Conservation (phyloP, 35 echinoderm and acorn worm species). For the Heliocidaris tuberculata region DNA sequence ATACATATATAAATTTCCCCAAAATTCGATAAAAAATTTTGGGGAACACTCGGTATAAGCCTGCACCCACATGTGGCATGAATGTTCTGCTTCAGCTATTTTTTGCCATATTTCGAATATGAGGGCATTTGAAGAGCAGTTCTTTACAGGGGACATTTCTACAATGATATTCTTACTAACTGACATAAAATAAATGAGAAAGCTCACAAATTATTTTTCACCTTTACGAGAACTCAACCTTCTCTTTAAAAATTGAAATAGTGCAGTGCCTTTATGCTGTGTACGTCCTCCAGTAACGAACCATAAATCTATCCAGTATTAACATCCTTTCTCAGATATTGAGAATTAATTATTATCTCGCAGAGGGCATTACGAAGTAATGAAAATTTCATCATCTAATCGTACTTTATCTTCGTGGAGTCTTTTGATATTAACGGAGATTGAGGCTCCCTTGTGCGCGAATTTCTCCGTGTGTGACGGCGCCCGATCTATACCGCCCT, state of each 20-base stretch:
- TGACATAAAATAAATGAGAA: neutral
- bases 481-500: neutral
- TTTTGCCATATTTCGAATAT: too few relatives aligned
- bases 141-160: too few relatives aligned
- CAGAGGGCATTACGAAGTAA: neutral
- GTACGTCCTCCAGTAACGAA: neutral
- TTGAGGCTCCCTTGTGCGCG: neutral
- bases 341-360: neutral
- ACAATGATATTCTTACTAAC: too few relatives aligned
- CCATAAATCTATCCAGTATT: neutral
- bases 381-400: neutral
- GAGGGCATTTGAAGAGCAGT: too few relatives aligned
- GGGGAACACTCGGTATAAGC: too few relatives aligned
- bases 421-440: neutral
- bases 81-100: too few relatives aligned
- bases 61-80: too few relatives aligned
- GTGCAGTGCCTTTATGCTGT: neutral
- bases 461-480: neutral
- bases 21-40: too few relatives aligned
- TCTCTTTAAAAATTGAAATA: neutral
- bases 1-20: too few relatives aligned
- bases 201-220: neutral
- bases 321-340: neutral
- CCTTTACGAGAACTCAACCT: neutral
- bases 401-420: neutral